A percentile compares a stretch with the other conserved stretches of the same genome.
Conservation (phyloP, 2,888 invertebrate species). For the Cataglyphis livida region DNA sequence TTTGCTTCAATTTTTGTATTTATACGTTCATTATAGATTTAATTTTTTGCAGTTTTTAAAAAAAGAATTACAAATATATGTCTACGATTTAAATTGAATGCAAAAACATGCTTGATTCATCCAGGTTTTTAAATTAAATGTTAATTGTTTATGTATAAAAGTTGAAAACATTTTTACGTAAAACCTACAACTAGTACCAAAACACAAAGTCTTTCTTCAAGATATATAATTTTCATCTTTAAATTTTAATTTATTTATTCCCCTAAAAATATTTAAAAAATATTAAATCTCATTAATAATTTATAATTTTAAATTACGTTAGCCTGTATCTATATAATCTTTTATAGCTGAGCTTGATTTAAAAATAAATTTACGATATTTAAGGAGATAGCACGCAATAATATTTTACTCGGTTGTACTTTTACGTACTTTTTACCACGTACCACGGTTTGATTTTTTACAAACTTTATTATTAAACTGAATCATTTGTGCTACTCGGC, state of each 20-base stretch:
- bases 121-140: background rate
- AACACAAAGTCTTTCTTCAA: background rate
- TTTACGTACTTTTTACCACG: constrained; percentile 47
- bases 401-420: constrained; percentile 42
- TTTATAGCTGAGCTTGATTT: background rate
- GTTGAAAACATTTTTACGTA: background rate
- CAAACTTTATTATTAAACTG: constrained; percentile 19
- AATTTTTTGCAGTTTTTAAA: background rate
- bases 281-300: background rate
- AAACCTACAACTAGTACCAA: background rate
- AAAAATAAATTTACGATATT: constrained; percentile 28
- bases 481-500: background rate
- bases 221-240: background rate
- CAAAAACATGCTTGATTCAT: background rate
- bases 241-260: background rate
- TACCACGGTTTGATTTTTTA: constrained; percentile 5
- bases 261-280: background rate
- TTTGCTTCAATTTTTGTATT: background rate
- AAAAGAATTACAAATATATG: background rate
- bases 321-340: background rate
- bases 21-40: background rate
- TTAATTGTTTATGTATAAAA: background rate
- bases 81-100: background rate
- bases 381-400: constrained; percentile 24
- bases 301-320: background rate